phyloP scores from a whole-genome alignment of 2,797 vertebrate species.

The Channallabes apus region DNA sequence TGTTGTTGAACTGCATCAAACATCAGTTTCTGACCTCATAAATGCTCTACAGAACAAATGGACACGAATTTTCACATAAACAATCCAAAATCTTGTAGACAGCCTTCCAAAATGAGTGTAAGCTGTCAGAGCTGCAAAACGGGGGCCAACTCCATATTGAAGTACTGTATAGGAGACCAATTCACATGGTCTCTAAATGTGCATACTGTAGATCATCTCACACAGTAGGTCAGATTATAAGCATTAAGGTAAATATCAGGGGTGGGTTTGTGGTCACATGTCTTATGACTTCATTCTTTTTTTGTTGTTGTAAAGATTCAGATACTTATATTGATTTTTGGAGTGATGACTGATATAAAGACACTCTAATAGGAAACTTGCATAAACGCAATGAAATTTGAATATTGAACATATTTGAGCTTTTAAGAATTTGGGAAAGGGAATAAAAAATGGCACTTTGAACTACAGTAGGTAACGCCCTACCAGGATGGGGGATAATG shows the following conservation, averaged over 20 bases:
- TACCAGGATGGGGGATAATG: background rate
- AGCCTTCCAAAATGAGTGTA: too few species aligned
- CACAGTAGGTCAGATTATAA: background rate
- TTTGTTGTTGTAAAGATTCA: background rate
- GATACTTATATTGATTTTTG: background rate
- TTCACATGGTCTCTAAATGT: background rate
- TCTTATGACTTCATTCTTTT: background rate
- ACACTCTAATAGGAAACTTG: background rate
- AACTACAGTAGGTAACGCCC: background rate
- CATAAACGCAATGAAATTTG: background rate
- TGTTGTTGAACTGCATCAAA: too few species aligned
- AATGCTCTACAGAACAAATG: too few species aligned
- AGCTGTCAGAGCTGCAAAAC: too few species aligned
- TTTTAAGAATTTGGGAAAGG: background rate
- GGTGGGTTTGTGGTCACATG: background rate
- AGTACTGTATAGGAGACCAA: background rate
- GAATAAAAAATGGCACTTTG: conserved; percentile 12
- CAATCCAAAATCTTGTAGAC: too few species aligned
- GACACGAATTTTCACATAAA: too few species aligned
- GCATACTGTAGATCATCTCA: background rate
- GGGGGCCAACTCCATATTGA: too few species aligned
- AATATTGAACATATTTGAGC: background rate
- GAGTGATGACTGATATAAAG: background rate
- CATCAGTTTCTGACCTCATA: too few species aligned
- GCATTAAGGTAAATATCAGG: background rate